phyloP scores from a whole-genome alignment of 2,113 vertebrate genomes.

The Mesoclemmys tuberculata region DNA sequence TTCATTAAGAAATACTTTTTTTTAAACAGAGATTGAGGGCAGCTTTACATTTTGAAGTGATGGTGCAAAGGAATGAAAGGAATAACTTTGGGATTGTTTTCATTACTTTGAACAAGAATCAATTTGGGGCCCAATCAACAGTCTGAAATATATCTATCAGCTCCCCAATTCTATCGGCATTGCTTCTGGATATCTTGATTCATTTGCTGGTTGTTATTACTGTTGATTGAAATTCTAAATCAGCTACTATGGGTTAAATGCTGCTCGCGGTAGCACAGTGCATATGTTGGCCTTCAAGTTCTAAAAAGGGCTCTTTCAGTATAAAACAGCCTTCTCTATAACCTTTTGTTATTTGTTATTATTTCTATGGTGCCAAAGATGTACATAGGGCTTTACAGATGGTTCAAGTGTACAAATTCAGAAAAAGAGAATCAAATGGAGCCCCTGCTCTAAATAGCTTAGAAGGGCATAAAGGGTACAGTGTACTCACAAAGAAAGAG shows the following conservation, averaged over 20 bases:
- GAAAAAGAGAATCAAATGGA: not conserved
- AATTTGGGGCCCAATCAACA: not conserved
- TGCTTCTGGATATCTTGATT: not conserved
- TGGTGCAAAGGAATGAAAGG: not conserved
- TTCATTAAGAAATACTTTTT: accelerated
- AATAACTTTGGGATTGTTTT: not conserved
- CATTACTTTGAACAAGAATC: not conserved
- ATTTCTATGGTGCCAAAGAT: conserved; percentile 4
- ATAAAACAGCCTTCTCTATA: not conserved
- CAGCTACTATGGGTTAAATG: not conserved
- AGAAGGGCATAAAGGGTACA: not conserved
- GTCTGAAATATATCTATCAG: not conserved
- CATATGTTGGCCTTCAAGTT: not conserved
- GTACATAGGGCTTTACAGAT: not conserved
- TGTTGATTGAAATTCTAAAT: not conserved
- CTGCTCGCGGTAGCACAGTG: not conserved
- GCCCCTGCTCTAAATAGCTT: not conserved
- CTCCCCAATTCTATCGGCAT: not conserved
- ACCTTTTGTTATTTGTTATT: not conserved
- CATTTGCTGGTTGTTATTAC: not conserved
- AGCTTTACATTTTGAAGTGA: not conserved
- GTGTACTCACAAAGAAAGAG: not conserved
- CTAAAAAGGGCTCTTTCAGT: not conserved
- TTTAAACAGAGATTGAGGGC: not conserved
- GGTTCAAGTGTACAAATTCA: not conserved